These are phyloP conservation scores for Ctenopoma multispine DNA, from an alignment of 2,797 vertebrate genomes.

Conservation along the genomic window DNA sequence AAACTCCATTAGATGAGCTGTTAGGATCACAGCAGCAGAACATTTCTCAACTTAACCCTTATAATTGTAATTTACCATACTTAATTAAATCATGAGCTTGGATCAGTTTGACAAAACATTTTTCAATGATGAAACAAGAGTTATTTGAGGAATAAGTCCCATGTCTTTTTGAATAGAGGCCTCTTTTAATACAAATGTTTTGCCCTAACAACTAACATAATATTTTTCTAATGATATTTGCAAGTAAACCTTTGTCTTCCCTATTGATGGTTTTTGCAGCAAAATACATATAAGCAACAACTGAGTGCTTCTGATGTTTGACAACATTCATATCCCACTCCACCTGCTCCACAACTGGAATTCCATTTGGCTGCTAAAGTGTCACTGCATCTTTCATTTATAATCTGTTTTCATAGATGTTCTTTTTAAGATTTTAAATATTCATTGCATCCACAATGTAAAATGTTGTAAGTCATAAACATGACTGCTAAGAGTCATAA, in stretches of 20 bases:
- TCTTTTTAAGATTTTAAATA: no score
- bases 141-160: background rate
- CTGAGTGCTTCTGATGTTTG: background rate
- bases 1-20: background rate
- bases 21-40: background rate
- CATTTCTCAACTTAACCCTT: background rate
- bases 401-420: no score
- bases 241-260: background rate
- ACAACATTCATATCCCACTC: background rate
- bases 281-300: background rate
- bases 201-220: background rate
- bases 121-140: background rate
- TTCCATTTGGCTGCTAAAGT: constrained; percentile 2
- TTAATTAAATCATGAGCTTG: no score
- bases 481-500: background rate
- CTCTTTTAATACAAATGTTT: background rate
- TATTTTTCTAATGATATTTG: background rate
- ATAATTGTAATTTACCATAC: no score
- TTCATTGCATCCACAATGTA: background rate
- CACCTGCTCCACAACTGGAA: background rate
- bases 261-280: background rate
- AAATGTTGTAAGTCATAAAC: background rate
- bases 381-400: background rate
- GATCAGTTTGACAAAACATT: background rate
- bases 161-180: background rate